Evolutionary conservation across 2,888 invertebrate species (phyloP).

Genomic region (Amorpha juglandis): DNA sequence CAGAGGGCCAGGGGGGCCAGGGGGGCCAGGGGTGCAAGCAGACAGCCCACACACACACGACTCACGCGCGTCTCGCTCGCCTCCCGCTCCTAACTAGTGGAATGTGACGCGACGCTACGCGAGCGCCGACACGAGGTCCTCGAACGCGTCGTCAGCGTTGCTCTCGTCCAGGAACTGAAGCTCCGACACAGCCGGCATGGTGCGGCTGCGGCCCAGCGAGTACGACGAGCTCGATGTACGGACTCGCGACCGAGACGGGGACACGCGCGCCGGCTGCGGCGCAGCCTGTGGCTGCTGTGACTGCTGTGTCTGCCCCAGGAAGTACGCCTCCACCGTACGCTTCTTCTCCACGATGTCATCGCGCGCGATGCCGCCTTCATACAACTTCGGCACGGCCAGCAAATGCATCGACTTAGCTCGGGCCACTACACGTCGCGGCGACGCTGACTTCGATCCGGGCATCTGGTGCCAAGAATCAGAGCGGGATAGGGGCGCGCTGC

Average conservation of each 20-base stretch:
- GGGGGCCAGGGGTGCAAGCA: slow-evolving; percentile 60
- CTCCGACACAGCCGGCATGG: slow-evolving; percentile 89
- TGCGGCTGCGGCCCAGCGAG: slow-evolving; percentile 88
- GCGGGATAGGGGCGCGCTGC: slow-evolving; percentile 73
- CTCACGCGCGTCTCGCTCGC: slow-evolving; percentile 82
- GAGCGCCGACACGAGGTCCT: slow-evolving; percentile 89
- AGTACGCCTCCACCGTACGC: slow-evolving; percentile 89
- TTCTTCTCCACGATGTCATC: slow-evolving; percentile 88
- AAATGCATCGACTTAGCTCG: slow-evolving; percentile 90
- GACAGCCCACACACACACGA: slow-evolving; percentile 81
- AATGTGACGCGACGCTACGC: slow-evolving; percentile 74
- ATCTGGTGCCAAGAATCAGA: slow-evolving; percentile 93
- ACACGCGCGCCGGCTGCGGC: slow-evolving; percentile 46
- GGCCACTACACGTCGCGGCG: slow-evolving; percentile 72
- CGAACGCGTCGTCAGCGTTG: slow-evolving; percentile 95
- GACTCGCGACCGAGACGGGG: slow-evolving; percentile 51
- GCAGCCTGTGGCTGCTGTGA: slow-evolving; percentile 42
- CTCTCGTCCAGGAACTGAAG: slow-evolving; percentile 88
- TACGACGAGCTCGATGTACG: slow-evolving; percentile 77
- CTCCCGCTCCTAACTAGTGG: slow-evolving; percentile 77
- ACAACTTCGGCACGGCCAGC: slow-evolving; percentile 90
- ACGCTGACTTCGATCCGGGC: slow-evolving; percentile 63
- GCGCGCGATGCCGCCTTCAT: slow-evolving; percentile 89
- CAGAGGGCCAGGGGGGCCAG: slow-evolving; percentile 43
- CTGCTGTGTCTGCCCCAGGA: slow-evolving; percentile 69